phyloP scores from a whole-genome alignment of 2,113 vertebrate genomes.

The Catharus minimus region DNA sequence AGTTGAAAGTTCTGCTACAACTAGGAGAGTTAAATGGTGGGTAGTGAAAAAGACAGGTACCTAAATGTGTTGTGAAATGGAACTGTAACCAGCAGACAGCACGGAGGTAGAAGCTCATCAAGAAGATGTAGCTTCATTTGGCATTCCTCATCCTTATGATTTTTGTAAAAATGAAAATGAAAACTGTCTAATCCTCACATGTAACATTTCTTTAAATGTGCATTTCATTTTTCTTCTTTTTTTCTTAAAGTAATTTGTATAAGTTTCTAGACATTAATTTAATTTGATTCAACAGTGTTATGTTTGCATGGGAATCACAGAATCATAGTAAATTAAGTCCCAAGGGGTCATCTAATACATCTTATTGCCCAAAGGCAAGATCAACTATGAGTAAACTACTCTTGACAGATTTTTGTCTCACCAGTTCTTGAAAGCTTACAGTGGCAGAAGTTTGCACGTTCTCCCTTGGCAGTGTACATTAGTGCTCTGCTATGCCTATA shows the following conservation, averaged over 20 bases:
- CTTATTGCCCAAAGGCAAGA: background rate
- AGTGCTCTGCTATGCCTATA: background rate
- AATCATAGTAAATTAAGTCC: conserved; percentile 5
- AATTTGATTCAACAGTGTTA: background rate
- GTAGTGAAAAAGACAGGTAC: background rate
- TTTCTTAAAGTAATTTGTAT: background rate
- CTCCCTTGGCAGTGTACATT: background rate
- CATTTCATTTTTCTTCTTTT: background rate
- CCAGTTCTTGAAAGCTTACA: conserved; percentile 15
- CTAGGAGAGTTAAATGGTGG: background rate
- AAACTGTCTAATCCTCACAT: background rate
- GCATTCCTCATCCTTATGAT: background rate
- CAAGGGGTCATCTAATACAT: background rate
- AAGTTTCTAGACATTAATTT: background rate
- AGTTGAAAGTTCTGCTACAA: background rate
- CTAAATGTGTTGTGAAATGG: background rate
- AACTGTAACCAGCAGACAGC: background rate
- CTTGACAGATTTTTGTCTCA: conserved; percentile 26
- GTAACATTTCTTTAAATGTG: background rate
- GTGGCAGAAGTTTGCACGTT: background rate
- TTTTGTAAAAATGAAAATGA: background rate
- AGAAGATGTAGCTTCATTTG: background rate
- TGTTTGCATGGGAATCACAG: background rate
- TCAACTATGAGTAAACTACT: background rate
- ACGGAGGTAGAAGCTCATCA: background rate